phyloP scores from a whole-genome alignment of 1,140 invertebrate genomes.

The Bombus confusus region DNA sequence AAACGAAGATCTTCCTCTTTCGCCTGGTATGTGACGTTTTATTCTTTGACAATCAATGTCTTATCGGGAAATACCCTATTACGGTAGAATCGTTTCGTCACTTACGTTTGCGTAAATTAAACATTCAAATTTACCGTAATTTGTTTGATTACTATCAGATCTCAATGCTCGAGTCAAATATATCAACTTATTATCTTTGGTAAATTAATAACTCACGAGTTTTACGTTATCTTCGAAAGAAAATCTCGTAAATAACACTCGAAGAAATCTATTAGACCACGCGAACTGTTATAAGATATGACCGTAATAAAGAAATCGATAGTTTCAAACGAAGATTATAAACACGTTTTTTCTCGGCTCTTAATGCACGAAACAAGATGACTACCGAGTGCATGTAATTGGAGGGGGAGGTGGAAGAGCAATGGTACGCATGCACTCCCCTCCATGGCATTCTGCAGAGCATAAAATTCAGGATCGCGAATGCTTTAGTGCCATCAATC shows the following conservation, averaged over 20 bases:
- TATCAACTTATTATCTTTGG: background rate
- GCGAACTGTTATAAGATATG: background rate
- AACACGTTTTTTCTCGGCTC: background rate
- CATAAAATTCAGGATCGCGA: background rate
- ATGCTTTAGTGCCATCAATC: too few species aligned
- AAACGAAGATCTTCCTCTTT: constrained; percentile 1
- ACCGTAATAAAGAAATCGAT: background rate
- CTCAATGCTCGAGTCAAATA: background rate
- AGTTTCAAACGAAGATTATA: background rate
- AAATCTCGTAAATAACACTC: background rate
- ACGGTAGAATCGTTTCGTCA: background rate
- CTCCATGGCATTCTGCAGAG: background rate
- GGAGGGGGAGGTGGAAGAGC: constrained; percentile 15
- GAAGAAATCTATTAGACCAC: background rate
- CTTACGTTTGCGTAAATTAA: background rate
- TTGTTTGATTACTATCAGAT: background rate
- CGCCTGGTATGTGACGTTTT: constrained; percentile 28
- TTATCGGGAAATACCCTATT: background rate
- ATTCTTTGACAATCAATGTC: background rate
- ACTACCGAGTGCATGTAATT: constrained; percentile 6
- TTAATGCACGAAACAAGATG: background rate
- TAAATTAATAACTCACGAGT: background rate
- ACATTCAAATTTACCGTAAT: background rate
- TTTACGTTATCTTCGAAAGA: background rate
- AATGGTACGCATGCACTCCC: constrained; percentile 8